Conservation (phyloP, 1,140 invertebrate genomes). For the Pomacea maculata region DNA sequence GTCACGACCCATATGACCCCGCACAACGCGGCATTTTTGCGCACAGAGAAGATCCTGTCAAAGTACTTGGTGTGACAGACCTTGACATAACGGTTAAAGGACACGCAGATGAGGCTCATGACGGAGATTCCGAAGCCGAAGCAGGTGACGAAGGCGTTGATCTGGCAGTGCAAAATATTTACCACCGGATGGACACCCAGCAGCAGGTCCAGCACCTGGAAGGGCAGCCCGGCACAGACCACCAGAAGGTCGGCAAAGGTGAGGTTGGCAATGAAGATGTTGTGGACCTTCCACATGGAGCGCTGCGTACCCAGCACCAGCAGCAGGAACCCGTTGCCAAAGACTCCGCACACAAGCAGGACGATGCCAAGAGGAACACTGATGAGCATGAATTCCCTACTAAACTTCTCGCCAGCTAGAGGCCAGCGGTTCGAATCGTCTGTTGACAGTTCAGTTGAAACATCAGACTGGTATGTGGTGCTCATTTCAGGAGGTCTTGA, state of each 20-base stretch:
- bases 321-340: constrained; percentile 2
- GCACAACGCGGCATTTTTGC: not conserved
- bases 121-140: constrained; percentile 6
- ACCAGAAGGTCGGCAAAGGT: not conserved
- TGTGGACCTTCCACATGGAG: constrained; percentile 4
- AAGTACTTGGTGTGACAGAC: constrained; percentile 8
- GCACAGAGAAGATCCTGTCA: not conserved
- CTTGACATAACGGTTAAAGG: constrained; percentile 6
- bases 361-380: not conserved
- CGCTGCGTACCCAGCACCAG: not conserved
- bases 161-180: not conserved
- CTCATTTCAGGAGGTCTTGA: too few relatives aligned
- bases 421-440: too few relatives aligned
- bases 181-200: too few relatives aligned
- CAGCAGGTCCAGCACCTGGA: not conserved
- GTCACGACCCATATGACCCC: not conserved
- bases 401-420: too few relatives aligned
- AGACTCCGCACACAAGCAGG: not conserved
- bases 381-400: too few relatives aligned
- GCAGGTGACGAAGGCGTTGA: constrained; percentile 5
- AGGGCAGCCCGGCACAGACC: not conserved
- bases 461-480: too few relatives aligned
- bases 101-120: not conserved
- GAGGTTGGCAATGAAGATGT: constrained; percentile 2
- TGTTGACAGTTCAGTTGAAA: too few relatives aligned